Percentiles rank a stretch among this genome's conserved stretches.
Conservation (phyloP, 2,797 vertebrate genomes). For the Myripristis jacobus region DNA sequence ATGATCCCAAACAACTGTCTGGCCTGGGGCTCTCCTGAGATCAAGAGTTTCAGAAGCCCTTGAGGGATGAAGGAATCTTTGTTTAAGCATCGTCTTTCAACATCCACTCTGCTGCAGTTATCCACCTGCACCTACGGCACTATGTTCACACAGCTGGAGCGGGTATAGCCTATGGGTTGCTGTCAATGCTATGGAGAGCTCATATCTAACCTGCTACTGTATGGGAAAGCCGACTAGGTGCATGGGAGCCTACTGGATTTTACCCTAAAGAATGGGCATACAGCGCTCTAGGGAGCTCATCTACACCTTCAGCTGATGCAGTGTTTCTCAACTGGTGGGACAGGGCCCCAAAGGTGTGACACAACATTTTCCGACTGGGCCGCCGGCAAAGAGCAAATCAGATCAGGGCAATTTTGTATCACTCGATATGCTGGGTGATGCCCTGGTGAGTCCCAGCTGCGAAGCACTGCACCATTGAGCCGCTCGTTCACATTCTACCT, state of each 20-base stretch:
- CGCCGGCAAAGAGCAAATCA: conserved; percentile 1
- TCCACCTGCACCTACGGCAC: conserved; percentile 17
- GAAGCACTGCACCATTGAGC: conserved; percentile 33
- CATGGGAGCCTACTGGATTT: conserved; percentile 35
- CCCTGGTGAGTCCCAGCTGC: conserved; percentile 49
- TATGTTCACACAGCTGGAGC: conserved; percentile 45
- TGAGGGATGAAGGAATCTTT: conserved; percentile 78
- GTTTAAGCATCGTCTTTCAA: conserved; percentile 60
- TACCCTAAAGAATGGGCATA: conserved; percentile 27
- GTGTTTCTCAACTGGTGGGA: conserved; percentile 56
- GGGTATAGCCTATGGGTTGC: conserved; percentile 35
- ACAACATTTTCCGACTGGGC: background rate
- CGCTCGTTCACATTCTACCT: conserved; percentile 63
- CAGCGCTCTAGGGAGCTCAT: conserved; percentile 49
- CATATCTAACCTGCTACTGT: conserved; percentile 4
- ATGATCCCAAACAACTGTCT: conserved; percentile 86
- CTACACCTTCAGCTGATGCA: conserved; percentile 27
- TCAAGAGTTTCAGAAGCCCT: conserved; percentile 89
- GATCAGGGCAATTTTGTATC: conserved; percentile 20
- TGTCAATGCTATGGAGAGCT: conserved; percentile 39
- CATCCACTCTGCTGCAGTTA: conserved; percentile 17
- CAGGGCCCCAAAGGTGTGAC: conserved; percentile 4
- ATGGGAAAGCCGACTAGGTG: conserved; percentile 1
- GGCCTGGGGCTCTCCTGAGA: conserved; percentile 87
- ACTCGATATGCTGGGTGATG: conserved; percentile 10